Evolutionary conservation across 2,797 vertebrate genomes (phyloP).

Genomic region (Sebastes baramenuke): DNA sequence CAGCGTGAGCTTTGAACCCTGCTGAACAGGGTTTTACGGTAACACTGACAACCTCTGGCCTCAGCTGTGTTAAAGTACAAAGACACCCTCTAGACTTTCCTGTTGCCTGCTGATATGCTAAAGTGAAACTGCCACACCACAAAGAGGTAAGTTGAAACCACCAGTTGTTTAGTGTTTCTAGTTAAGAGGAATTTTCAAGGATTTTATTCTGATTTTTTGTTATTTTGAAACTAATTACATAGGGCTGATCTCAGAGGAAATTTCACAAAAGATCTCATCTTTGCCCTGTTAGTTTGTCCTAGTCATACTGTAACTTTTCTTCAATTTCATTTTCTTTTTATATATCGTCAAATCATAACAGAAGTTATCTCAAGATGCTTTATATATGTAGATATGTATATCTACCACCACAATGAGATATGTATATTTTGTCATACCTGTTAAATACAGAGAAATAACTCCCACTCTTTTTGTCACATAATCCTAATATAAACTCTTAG

Average conservation of each 20-base stretch:
- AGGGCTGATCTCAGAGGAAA: not conserved
- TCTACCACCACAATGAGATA: not conserved
- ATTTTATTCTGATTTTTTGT: conserved; percentile 5
- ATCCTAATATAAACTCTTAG: not conserved
- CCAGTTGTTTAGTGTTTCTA: not conserved
- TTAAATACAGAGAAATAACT: not conserved
- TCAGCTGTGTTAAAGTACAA: not conserved
- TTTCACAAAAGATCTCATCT: not conserved
- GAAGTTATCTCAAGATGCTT: too few relatives aligned
- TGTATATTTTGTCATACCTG: not conserved
- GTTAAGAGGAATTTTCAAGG: not conserved
- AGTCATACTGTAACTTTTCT: not conserved
- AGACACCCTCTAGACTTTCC: not conserved
- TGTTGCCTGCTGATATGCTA: not conserved
- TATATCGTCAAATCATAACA: too few relatives aligned
- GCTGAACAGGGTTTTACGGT: not conserved
- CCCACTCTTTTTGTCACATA: too few relatives aligned
- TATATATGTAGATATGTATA: too few relatives aligned
- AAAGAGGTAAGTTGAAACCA: conserved; percentile 51
- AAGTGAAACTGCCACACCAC: conserved; percentile 35
- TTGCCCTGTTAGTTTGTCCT: not conserved
- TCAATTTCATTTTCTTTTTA: too few relatives aligned
- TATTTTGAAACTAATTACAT: conserved; percentile 21
- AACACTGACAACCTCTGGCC: not conserved
- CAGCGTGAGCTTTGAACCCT: conserved; percentile 44